Base-by-base conservation (phyloP, 2,888 invertebrate species). In the Aethes cnicana region DNA sequence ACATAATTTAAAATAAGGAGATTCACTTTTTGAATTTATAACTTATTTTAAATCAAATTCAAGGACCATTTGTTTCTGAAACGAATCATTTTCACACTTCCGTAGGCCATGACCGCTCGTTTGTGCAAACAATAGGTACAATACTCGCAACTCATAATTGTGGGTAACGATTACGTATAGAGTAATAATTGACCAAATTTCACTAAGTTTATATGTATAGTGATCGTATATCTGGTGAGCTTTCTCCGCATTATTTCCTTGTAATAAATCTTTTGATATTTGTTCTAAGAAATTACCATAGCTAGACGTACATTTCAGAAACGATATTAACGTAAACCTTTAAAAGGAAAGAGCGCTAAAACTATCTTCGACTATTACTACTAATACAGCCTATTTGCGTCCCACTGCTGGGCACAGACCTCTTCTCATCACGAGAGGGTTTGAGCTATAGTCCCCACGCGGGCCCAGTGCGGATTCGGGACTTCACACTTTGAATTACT, bases 141-240 rank as follows among this genome's bases (percentile, higher is more conserved):
- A n/a, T 83, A 83, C 12, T 77, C 71, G 0, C 65, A 61, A 21
- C 71, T 69, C 47, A 84, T 54, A 14, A 77, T 7, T 5, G 65
- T 54, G 0, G 83, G 81, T 33, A n/a, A 81, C 72, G 1, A 76
- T 17, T n/a, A 81, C 58, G 81, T 81, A 84, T n/a, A n/a, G n/a
- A n/a, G n/a, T 12, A 62, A 59, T 2, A 56, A 67, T 54, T 84
- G 71, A 2, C 69, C 78, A 4, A 71, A 33, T 56, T 75, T 76
- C 0, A 70, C 74, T 43, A 69, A 52, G 35, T 66, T 70, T 39
- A 83, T n/a, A n/a, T n/a, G n/a, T 74, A 39, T 74, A 72, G 0
- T 69, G 56, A 14, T 73, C 68, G 26, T 74, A 81, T 30, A 83
- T 66, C 9, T 63, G 48, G 56, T 81, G 77, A 21, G 77, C 76